Evolutionary conservation across 2,113 vertebrate genomes (phyloP).

Genomic region (Clarias magur): DNA sequence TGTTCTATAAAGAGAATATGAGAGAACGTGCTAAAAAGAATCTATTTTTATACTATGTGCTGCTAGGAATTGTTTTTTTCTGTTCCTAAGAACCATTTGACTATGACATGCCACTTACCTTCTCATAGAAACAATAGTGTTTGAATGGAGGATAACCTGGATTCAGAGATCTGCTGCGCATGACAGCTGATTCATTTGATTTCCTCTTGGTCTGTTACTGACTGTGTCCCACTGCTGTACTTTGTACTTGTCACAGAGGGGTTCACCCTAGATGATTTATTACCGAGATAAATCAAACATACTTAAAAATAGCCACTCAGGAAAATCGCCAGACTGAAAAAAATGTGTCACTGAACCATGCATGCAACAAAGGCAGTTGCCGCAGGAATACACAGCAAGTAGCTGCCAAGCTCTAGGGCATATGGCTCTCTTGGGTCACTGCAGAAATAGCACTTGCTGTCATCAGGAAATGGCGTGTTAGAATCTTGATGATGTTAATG

Average conservation of each 20-base stretch:
- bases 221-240: background rate
- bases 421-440: background rate
- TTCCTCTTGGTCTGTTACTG: background rate
- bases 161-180: slow-evolving; percentile 7
- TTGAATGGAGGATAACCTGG: background rate
- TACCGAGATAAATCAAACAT: background rate
- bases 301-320: background rate
- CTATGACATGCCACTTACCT: background rate
- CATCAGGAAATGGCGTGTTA: background rate
- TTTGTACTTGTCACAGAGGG: background rate
- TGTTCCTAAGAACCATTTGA: background rate
- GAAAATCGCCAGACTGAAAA: background rate
- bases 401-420: background rate
- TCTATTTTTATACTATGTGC: background rate
- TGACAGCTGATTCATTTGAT: background rate
- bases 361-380: background rate
- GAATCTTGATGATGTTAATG: background rate
- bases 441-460: background rate
- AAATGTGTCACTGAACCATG: background rate
- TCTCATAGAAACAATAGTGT: background rate
- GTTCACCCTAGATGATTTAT: background rate
- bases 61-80: background rate
- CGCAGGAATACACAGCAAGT: background rate
- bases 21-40: background rate
- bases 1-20: background rate